phyloP scores from a whole-genome alignment of 1,140 invertebrate genomes.

The Steinernema feltiae region DNA sequence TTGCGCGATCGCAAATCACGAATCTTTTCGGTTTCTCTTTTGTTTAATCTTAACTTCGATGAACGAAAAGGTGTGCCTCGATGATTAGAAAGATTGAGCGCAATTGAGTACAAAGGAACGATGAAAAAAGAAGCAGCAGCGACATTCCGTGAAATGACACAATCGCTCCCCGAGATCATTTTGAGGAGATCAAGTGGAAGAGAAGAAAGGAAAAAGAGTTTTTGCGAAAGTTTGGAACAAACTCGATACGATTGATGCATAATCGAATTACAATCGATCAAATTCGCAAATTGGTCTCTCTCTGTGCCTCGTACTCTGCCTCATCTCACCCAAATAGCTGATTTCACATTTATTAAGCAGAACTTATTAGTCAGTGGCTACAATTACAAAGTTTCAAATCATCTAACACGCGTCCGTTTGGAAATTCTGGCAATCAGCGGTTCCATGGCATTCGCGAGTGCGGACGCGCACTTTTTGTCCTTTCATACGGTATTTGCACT shows the following conservation, averaged over 20 bases:
- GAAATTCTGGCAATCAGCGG: background rate
- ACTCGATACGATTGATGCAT: background rate
- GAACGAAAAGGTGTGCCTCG: background rate
- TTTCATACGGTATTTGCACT: background rate
- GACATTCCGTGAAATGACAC: background rate
- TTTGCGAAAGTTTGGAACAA: background rate
- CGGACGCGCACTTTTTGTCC: background rate
- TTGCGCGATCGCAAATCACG: background rate
- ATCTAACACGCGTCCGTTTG: background rate
- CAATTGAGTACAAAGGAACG: background rate
- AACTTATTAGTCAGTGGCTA: no score
- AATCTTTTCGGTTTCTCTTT: background rate
- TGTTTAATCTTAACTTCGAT: background rate
- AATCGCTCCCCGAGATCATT: background rate
- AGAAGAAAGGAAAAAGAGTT: background rate
- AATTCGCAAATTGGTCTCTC: no score
- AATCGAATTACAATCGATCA: conserved; percentile 10
- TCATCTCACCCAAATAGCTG: no score
- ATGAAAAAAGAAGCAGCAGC: background rate
- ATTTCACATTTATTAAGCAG: no score
- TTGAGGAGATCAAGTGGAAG: no score
- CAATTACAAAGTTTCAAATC: background rate
- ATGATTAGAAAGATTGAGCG: background rate
- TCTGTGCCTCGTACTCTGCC: no score
- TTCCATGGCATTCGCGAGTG: background rate